Evolutionary conservation across 2,888 invertebrate species (phyloP), one percentile per base, ranked within the genome.

Genomic region (Pristionchus exspectatus): DNA sequence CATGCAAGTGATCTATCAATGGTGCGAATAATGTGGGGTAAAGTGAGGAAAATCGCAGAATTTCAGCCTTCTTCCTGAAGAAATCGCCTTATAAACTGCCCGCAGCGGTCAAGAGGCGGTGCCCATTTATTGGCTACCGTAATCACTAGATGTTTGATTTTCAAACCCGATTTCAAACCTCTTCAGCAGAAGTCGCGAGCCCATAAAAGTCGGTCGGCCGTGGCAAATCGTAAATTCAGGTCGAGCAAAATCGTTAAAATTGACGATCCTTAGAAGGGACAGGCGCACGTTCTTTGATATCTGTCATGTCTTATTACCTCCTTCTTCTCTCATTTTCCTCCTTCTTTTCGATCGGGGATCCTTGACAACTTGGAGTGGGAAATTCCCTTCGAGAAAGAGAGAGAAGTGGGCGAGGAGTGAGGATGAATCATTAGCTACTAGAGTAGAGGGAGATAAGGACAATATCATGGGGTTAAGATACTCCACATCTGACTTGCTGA

Each of bases 201-300:
- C 72, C 38, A 74, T 74, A 74, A 74, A 74, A 12, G 44, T 50
- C 5, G n/a, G 63, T n/a, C 63, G 63, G 63, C 63, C 24, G 9
- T 21, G 74, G 74, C 74, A 74, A 74, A 38, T 74, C 74, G 74
- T 74, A 74, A 74, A 74, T 72, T 72, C 72, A n/a, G 24, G 33
- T 74, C 74, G 74, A 24, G 38, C 16, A 18, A 33, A 74, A 38
- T 2, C 38, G 38, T 74, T 38, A 74, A 74, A 74, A 38, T 74
- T 74, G 74, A 74, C 74, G 74, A 74, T 74, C 44, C 74, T 74
- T 21, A 74, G 74, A 10, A 10, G 72, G 24, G 38, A 9, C 2
- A n/a, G 30, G 2, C 72, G 72, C 33, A 72, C 30, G 69, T 72
- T 72, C 69, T 74, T 24, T 74, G 74, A 74, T 74, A 74, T 33